Conservation (phyloP, 37 sponge, comb jelly and placozoan species). For the Oopsacas minuta region DNA sequence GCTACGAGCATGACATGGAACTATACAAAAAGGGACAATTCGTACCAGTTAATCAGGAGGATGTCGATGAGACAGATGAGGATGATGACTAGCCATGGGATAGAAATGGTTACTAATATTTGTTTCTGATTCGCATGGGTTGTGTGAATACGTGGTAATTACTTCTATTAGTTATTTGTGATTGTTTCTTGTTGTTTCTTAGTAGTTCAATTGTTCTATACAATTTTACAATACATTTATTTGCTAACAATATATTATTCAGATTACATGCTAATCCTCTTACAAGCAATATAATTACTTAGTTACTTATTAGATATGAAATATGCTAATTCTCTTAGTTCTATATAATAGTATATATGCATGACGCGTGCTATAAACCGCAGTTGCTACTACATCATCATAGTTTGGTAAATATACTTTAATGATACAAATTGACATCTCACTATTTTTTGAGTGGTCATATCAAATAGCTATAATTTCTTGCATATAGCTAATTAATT, state of each 20-base stretch:
- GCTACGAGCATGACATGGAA: constrained; percentile 21
- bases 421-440: too few species aligned
- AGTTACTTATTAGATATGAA: too few species aligned
- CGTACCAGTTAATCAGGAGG: not conserved
- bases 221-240: constrained; percentile 12
- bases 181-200: not conserved
- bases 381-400: too few species aligned
- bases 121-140: not conserved
- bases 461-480: too few species aligned
- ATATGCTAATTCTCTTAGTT: too few species aligned
- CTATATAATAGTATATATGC: too few species aligned
- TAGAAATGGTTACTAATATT: not conserved
- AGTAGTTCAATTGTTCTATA: not conserved
- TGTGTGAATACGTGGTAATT: not conserved
- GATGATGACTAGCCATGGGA: not conserved
- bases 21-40: constrained; percentile 21
- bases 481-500: too few species aligned
- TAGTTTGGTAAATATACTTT: too few species aligned
- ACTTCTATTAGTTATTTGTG: not conserved
- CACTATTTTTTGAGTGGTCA: too few species aligned
- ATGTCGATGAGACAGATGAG: not conserved
- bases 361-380: too few species aligned
- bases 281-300: too few species aligned
- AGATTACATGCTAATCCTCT: too few species aligned
- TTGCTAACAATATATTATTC: not conserved